Conservation (phyloP, 2,888 invertebrate genomes). For the Heteromurus nitidus region DNA sequence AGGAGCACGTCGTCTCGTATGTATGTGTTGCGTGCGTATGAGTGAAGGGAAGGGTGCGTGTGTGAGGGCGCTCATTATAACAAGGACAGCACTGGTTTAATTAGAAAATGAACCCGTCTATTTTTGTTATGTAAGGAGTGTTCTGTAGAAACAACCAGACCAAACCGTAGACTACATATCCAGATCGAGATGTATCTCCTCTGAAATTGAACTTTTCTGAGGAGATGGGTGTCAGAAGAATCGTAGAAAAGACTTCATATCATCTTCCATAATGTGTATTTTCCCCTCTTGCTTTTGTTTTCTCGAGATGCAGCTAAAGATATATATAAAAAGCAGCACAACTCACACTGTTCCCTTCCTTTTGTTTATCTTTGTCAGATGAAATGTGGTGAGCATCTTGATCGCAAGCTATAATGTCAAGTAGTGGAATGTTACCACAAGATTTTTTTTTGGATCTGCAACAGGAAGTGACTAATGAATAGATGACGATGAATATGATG, state of each 20-base stretch:
- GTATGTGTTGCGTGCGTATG: too few species aligned
- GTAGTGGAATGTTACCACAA: neutral
- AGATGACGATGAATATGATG: constrained; percentile 15
- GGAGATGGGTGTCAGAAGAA: too few species aligned
- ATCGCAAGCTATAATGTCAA: neutral
- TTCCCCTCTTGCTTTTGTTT: neutral
- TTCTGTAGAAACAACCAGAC: too few species aligned
- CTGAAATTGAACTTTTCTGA: too few species aligned
- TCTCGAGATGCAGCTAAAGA: constrained; percentile 17
- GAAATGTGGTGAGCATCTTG: constrained; percentile 23
- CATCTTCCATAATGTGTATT: neutral
- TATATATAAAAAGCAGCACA: neutral
- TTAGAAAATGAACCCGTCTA: neutral
- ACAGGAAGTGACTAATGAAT: constrained; percentile 66
- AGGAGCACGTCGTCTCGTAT: too few species aligned
- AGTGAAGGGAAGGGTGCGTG: constrained; percentile 37
- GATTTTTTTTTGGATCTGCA: neutral
- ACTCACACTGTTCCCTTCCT: constrained; percentile 22
- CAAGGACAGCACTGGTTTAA: neutral
- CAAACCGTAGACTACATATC: too few species aligned
- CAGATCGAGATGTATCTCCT: too few species aligned
- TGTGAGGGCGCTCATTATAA: constrained; percentile 42
- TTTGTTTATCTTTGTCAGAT: neutral
- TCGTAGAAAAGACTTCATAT: neutral
- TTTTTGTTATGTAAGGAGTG: too few species aligned